Evolutionary conservation across 2,113 vertebrate genomes (phyloP), one percentile per base, ranked within the genome.

Genomic region (Dasypus novemcinctus): DNA sequence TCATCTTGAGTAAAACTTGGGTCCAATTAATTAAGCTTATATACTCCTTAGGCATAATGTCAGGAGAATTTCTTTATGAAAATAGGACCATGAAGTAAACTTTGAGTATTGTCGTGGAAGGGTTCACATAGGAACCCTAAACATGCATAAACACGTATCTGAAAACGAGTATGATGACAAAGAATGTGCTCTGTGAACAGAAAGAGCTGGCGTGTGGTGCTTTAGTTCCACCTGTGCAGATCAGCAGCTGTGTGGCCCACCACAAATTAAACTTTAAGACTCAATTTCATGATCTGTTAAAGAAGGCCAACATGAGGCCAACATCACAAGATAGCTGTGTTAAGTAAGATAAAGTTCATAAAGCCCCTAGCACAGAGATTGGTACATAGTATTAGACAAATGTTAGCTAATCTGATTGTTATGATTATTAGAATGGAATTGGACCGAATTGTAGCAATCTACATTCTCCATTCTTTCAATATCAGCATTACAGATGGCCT

Each of bases 311-410:
- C 3, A 36, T 41, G 18, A 71, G 63, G 9, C 0, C 25, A 80
- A 4, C 18, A 59, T 84, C 49, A n/a, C 69, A 72, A 72, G 11
- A 68, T 7, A 76, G 4, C 13, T 59, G 29, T 66, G 29, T 78
- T 82, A 61, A 82, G 59, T 23, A 72, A 33, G 61, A 76, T 64
- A 38, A 74, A 75, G 20, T 87, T 61, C 68, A 49, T 46, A 85
- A 85, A 95, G 21, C 10, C 29, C 20, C 91, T 89, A 82, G 33
- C 80, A 59, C 5, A 95, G 82, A 59, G 49, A 87, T 33, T 66
- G 4, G 23, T 13, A 71, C 5, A 17, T 10, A 82, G 15, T 41
- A 1, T 33, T 46, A 36, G 9, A 69, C 11, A 90, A 31, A 20
- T 68, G 43, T 66, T 85, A 41, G 31, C 33, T 80, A 80, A 80